Conservation (phyloP, 1,140 invertebrate genomes). For the Eufriesea mexicana region DNA sequence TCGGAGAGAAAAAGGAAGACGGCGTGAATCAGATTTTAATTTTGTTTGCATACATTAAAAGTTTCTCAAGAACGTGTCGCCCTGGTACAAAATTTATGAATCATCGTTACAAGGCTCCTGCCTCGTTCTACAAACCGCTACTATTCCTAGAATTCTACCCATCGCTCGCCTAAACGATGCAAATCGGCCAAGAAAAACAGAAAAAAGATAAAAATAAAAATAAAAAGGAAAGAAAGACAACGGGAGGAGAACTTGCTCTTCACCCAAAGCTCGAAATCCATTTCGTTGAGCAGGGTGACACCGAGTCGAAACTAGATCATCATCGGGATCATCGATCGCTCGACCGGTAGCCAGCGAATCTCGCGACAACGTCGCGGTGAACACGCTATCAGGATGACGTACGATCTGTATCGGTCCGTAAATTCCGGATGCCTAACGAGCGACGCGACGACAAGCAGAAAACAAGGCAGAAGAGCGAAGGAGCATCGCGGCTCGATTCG, state of each 20-base stretch:
- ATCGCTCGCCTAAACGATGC: no score
- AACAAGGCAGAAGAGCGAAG: constrained; percentile 15
- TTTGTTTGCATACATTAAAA: constrained; percentile 1
- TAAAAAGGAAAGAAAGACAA: no score
- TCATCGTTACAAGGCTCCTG: constrained; percentile 14
- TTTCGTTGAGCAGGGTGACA: no score
- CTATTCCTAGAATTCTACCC: not conserved
- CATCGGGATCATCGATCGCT: not conserved
- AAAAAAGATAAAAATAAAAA: no score
- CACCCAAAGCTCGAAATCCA: no score
- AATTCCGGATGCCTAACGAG: constrained; percentile 48
- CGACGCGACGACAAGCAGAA: constrained; percentile 10
- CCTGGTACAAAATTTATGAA: constrained; percentile 22
- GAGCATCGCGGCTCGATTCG: constrained; percentile 14
- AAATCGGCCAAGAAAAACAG: not conserved
- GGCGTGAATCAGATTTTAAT: constrained; percentile 31
- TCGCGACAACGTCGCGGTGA: not conserved
- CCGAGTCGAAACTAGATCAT: not conserved
- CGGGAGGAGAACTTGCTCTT: no score
- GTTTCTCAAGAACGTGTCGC: constrained; percentile 6
- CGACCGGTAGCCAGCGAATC: not conserved
- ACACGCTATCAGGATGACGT: constrained; percentile 13
- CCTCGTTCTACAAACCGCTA: not conserved
- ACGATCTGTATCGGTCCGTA: constrained; percentile 25
- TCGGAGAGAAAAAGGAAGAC: not conserved